Percentiles rank a stretch among this genome's conserved stretches.
These are phyloP conservation scores for Rostratula benghalensis DNA, from an alignment of 2,113 vertebrate genomes.

Conservation along the genomic window DNA sequence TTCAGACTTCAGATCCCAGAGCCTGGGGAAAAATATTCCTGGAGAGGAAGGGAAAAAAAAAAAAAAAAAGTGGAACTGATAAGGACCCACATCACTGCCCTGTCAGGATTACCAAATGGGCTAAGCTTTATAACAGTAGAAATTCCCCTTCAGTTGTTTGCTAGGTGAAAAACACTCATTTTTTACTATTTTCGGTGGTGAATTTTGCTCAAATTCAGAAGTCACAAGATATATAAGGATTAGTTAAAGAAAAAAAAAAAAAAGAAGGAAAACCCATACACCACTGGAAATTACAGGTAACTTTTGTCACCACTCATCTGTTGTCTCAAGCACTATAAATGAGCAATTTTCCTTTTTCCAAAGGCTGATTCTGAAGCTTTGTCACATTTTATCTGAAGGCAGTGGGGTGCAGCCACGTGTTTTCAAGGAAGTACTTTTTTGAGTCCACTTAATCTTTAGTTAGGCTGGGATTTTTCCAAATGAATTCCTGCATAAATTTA, in stretches of 20 bases:
- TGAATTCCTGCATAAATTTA: background rate
- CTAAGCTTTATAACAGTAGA: background rate
- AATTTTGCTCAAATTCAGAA: background rate
- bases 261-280: background rate
- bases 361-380: background rate
- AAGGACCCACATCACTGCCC: background rate
- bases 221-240: background rate
- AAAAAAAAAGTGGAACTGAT: background rate
- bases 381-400: background rate
- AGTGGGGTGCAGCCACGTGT: background rate
- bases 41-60: accelerated
- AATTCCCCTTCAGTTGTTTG: background rate
- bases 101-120: background rate
- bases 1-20: background rate
- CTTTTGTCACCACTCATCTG: background rate
- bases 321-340: background rate
- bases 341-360: background rate
- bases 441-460: background rate
- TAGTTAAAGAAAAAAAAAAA: background rate
- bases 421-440: background rate
- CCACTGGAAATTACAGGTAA: background rate
- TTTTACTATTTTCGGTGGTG: background rate
- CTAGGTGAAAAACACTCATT: background rate
- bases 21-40: background rate
- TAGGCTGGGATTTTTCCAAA: background rate